Evolutionary conservation across 2,113 vertebrate species (phyloP).

Genomic region (Recurvirostra avosetta): DNA sequence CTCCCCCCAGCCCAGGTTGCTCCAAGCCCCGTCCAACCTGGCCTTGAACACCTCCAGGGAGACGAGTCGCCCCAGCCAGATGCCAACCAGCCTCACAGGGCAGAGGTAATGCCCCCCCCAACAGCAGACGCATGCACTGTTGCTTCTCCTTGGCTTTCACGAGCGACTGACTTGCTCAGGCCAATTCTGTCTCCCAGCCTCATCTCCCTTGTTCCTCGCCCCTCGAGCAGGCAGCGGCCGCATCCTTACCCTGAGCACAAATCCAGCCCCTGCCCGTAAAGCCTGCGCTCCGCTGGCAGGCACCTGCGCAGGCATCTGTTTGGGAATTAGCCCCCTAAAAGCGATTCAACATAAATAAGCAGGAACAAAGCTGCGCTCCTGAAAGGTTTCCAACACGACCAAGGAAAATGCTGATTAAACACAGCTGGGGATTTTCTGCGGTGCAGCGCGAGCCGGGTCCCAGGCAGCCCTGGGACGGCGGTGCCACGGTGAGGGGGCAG

Average conservation of each 20-base stretch:
- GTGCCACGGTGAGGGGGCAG: fast-evolving
- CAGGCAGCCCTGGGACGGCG: fast-evolving
- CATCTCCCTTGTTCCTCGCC: neutral
- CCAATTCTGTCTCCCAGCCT: neutral
- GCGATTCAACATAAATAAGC: fast-evolving
- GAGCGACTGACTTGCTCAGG: no score
- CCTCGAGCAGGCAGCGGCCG: neutral
- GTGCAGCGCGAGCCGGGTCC: neutral
- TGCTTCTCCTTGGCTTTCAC: no score
- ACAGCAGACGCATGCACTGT: fast-evolving
- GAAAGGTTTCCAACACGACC: neutral
- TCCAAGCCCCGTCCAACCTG: neutral
- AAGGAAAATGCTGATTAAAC: neutral
- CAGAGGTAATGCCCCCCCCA: fast-evolving
- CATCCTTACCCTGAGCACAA: fast-evolving
- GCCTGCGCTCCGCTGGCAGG: neutral
- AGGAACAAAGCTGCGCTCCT: neutral
- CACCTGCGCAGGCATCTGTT: neutral
- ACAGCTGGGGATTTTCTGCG: neutral
- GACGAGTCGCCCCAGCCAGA: neutral
- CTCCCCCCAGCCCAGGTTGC: no score
- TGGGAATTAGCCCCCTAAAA: neutral
- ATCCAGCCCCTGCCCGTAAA: neutral
- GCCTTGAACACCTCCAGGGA: neutral
- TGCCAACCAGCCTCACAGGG: neutral